Base-by-base conservation (phyloP, 2,113 vertebrate genomes). In the Erythrolamprus reginae region DNA sequence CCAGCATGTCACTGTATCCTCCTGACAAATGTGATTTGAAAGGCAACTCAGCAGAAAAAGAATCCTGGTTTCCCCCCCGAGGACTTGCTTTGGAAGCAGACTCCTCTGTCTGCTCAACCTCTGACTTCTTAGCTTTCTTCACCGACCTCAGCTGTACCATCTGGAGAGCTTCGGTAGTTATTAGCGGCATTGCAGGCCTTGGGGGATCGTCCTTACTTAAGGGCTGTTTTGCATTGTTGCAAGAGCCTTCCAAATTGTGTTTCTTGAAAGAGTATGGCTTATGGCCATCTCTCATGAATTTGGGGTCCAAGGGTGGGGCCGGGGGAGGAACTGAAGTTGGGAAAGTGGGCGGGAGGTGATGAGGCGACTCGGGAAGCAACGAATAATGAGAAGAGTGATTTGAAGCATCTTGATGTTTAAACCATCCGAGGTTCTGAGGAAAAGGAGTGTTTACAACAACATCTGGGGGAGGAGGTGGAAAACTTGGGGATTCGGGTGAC, bases 81-180 rank as follows among this genome's bases (percentile, higher is more conserved):
- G 96, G 95, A 65, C 84, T 84, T 48, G 84, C 88, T 94, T 96
- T 95, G 82, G 91, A 94, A 95, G 50, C 77, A 86, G 92, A 70
- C 33, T 95, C 95, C 84, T 83, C 52, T 53, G 89, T 61, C 23
- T 58, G 92, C 2, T 94, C 93, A 8, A 93, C 95, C 42, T 97
- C 96, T 42, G 95, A 87, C 58, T 94, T 95, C 42, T 96, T 95
- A 1, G 88, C 88, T 93, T 96, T 97, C 91, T 95, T 98, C 92
- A 99, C 98, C 0, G 98, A 98, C 91, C 98, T 98, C 91, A 99
- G 95, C 93, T 98, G 98, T 56, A 99, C 98, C 95, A 96, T 98
- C 96, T 98, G 98, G 84, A 99, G 95, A 0, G 97, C 98, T 86
- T 98, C 97, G 0, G 98, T 95, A 84, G 99, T 99, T 92, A 99